Evolutionary conservation across 2,113 vertebrate species (phyloP).

Genomic region (Paradoxurus hermaphroditus): DNA sequence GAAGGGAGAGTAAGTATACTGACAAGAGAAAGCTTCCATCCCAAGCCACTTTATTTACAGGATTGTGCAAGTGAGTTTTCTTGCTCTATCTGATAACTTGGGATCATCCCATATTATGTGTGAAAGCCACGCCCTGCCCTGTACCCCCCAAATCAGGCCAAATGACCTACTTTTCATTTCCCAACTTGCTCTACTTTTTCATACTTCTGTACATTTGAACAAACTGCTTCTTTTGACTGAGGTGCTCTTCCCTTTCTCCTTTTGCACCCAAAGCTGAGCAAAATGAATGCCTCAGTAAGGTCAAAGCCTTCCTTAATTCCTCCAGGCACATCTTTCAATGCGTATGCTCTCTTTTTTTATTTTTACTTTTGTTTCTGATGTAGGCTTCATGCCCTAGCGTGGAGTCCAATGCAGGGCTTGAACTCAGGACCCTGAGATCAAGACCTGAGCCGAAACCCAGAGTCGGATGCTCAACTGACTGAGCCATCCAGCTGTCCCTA

Average conservation of each 20-base stretch:
- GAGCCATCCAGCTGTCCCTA: no score
- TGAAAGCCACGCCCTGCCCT: not conserved
- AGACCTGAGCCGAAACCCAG: no score
- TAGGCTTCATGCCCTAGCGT: no score
- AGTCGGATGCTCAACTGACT: no score
- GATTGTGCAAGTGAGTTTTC: not conserved
- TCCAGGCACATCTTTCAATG: not conserved
- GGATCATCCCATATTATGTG: no score
- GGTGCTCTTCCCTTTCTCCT: not conserved
- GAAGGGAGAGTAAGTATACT: slow-evolving; percentile 68
- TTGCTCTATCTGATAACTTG: not conserved
- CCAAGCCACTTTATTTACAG: not conserved
- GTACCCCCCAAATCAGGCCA: not conserved
- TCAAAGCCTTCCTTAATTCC: not conserved
- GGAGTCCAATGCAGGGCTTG: no score
- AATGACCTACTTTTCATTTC: not conserved
- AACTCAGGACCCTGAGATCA: no score
- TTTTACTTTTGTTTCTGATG: no score
- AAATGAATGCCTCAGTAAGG: not conserved
- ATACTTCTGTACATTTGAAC: not conserved
- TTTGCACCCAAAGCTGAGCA: not conserved
- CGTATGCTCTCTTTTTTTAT: not conserved
- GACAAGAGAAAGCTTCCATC: not conserved
- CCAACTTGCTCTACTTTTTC: not conserved
- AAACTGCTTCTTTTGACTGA: not conserved